Conservation (phyloP, 2,888 invertebrate species). For the Drosophila robusta region DNA sequence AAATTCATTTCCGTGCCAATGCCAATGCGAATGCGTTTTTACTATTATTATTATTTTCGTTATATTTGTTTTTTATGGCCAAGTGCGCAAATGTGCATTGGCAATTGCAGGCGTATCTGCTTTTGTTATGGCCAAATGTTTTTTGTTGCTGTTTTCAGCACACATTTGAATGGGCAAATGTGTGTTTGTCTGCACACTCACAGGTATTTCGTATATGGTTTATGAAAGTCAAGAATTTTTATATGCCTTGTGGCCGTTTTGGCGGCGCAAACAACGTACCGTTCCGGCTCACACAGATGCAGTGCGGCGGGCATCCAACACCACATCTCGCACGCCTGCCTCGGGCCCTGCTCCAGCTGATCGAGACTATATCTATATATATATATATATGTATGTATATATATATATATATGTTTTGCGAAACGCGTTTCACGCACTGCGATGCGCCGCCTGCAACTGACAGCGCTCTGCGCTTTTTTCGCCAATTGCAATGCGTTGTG, state of each 20-base stretch:
- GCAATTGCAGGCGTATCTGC: conserved; percentile 9
- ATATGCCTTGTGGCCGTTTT: conserved; percentile 9
- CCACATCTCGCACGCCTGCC: conserved; percentile 35
- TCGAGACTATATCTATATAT: background rate
- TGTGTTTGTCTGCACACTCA: conserved; percentile 7
- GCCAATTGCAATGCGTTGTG: conserved; percentile 20
- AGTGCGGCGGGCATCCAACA: conserved; percentile 52
- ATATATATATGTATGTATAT: conserved; percentile 1
- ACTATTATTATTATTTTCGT: conserved; percentile 14
- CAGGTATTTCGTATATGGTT: conserved; percentile 19
- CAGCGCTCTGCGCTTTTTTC: background rate
- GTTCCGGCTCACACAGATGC: conserved; percentile 66
- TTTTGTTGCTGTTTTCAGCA: background rate
- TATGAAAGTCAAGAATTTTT: conserved; percentile 45
- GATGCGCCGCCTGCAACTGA: conserved; percentile 73
- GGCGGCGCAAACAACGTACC: conserved; percentile 47
- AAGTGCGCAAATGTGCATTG: conserved; percentile 29
- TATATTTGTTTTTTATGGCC: conserved; percentile 33
- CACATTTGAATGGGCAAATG: background rate
- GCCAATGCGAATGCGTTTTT: conserved; percentile 8
- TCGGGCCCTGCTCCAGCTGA: conserved; percentile 2
- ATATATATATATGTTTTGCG: conserved; percentile 11
- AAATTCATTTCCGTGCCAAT: conserved; percentile 49
- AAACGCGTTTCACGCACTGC: conserved; percentile 67
- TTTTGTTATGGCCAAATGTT: conserved; percentile 35